Evolutionary conservation across 2,797 vertebrate species (phyloP).

Genomic region (Dipus sagitta): DNA sequence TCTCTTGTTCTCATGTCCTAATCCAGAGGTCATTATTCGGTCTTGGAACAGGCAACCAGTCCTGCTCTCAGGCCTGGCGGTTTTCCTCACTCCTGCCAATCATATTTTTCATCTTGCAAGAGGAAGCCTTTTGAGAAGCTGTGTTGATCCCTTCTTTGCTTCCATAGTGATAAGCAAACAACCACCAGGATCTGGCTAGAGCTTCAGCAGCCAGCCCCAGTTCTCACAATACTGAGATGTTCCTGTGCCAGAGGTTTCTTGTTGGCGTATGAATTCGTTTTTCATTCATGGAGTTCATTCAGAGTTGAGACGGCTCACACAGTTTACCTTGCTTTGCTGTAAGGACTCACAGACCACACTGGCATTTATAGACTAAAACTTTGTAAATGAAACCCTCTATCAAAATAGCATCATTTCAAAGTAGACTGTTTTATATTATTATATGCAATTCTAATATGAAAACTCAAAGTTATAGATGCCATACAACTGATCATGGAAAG

Average conservation of each 20-base stretch:
- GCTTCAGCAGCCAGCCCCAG: constrained; percentile 3
- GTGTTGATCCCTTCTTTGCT: constrained; percentile 54
- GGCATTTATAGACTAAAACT: constrained; percentile 11
- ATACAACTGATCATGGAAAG: not conserved
- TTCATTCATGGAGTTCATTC: constrained; percentile 73
- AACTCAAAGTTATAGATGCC: constrained; percentile 4
- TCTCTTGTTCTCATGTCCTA: constrained; percentile 72
- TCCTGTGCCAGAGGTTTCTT: constrained; percentile 38
- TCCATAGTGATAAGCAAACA: constrained; percentile 62
- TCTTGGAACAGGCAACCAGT: constrained; percentile 34
- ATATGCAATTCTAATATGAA: not conserved
- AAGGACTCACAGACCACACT: not conserved
- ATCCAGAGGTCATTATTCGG: constrained; percentile 46
- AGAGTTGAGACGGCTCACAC: constrained; percentile 57
- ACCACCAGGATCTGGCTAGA: constrained; percentile 25
- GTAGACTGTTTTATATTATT: not conserved
- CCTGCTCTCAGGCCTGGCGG: not conserved
- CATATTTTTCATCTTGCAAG: constrained; percentile 66
- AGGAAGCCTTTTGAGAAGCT: constrained; percentile 65
- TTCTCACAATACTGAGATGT: constrained; percentile 35
- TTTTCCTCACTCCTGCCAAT: constrained; percentile 54
- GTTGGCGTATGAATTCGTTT: constrained; percentile 59
- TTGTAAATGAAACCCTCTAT: not conserved
- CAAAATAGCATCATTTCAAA: constrained; percentile 2
- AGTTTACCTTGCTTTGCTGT: constrained; percentile 40